These are phyloP conservation scores for Vannuccia rotundouncinata DNA, from an alignment of 2,888 invertebrate species.

Conservation along the genomic window DNA sequence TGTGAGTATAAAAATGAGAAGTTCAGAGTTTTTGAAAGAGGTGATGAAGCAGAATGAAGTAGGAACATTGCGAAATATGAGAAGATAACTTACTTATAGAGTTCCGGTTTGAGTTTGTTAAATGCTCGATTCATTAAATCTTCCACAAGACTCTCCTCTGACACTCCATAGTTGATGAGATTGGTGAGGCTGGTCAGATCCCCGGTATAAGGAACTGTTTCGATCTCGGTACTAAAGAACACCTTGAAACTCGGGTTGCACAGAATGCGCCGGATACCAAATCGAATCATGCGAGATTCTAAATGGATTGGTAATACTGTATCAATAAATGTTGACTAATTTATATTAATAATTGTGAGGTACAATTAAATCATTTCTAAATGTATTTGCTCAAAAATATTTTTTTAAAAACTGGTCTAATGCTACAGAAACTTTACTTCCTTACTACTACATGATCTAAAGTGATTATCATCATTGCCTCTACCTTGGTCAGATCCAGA, in stretches of 20 bases:
- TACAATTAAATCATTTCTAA: no score
- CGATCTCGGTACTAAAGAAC: slow-evolving; percentile 46
- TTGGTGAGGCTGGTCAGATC: slow-evolving; percentile 49
- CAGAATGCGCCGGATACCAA: slow-evolving; percentile 51
- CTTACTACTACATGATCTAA: no score
- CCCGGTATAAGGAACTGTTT: slow-evolving; percentile 44
- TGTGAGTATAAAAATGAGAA: no score
- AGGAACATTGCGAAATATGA: no score
- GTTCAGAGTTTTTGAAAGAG: no score
- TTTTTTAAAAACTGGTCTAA: no score
- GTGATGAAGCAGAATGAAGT: no score
- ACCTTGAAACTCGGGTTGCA: slow-evolving; percentile 52
- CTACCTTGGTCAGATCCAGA: slow-evolving; percentile 38
- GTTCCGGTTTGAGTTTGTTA: slow-evolving; percentile 48
- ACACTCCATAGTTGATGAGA: slow-evolving; percentile 51
- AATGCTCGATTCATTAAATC: slow-evolving; percentile 51
- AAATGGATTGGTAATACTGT: no score
- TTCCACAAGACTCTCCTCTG: slow-evolving; percentile 51
- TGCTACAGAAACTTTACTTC: no score
- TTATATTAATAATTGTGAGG: neutral
- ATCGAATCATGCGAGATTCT: slow-evolving; percentile 52
- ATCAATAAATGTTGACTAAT: neutral
- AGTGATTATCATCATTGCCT: no score
- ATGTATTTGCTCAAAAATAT: no score
- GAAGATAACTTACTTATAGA: slow-evolving; percentile 45